Evolutionary conservation across 2,113 vertebrate genomes (phyloP), one percentile per base, ranked within the genome.

Genomic region (Seriola rivoliana): DNA sequence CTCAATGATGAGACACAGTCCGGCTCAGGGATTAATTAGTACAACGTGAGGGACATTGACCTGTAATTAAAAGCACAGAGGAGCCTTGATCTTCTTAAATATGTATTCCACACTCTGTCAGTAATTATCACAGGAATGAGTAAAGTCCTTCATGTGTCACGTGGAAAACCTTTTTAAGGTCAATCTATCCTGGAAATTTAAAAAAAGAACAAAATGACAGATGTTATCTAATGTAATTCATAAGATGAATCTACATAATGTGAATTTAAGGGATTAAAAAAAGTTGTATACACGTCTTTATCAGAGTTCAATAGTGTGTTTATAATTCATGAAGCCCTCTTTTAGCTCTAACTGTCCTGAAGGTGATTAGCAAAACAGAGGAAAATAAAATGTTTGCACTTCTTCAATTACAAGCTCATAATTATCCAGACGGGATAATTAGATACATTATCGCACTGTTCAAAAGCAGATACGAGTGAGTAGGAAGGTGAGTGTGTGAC

Each of bases 401-500:
- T 81, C 60, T 74, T 77, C 60, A 74, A 87, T 89, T 68, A 81
- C 59, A 69, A 69, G 42, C 55, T 73, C n/a, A 68, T 80, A 69
- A 81, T 79, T 59, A 71, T 48, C 75, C 78, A 66, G 57, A 44
- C 10, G 16, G 69, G 73, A 75, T 75, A 85, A 89, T 89, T 80
- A 78, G 84, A 85, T 66, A 59, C 69, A 84, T 85, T 84, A 87
- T 78, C 75, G 78, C 70, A 71, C 21, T 60, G 83, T 67, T 80
- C 11, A 63, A 59, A 82, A 76, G 88, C 72, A 81, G 74, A 85
- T 65, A 50, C 0, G 21, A 82, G 69, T 68, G 85, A 85, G 88
- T 70, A 82, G 76, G 89, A 88, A 86, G 85, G 76, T 80, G 85
- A 91, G 75, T 16, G 85, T 81, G 86, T 90, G 82, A 85, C 76